Base-by-base conservation (phyloP, 2,113 vertebrate genomes). In the Elanus axillaris region DNA sequence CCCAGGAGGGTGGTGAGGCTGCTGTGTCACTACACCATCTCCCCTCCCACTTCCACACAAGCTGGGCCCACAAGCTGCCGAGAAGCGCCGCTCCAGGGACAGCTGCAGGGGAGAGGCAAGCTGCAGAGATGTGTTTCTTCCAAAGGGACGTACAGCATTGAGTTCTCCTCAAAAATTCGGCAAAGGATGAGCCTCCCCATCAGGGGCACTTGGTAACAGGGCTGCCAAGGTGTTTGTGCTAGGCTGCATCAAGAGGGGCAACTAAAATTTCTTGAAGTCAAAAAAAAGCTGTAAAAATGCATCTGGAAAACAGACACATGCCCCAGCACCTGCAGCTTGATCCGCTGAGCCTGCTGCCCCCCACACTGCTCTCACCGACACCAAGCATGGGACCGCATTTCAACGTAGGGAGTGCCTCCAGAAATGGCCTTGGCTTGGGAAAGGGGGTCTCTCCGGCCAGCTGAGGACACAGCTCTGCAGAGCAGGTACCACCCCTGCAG, bases 101-200 rank as follows among this genome's bases (percentile, higher is more conserved):
- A 6, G 47, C 60, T 13, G 19, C 25, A 14, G 32, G 26, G 43
- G 53, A 40, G 45, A 63, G 25, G 62, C 29, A 66, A 66, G 8
- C 60, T 7, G 40, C 25, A 6, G 47, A 26, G 56, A 17, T 1
- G 9, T 0, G 25, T 31, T 20, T 40, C n/a, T 16, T 42, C 52
- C 53, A 10, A 67, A 76, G 16, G 23, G 62, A 42, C 0, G 7
- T 3, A 40, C 8, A 1, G 0, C 1, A 62, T 18, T 36, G 4
- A 52, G 21, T 26, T 29, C 16, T 42, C 32, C 80, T 53, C 25
- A 16, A 48, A 84, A 60, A 53, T 23, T 18, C 7, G 6, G 32
- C 26, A 8, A 3, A 19, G 16, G 56, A 23, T 4, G 4, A 4
- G 45, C 31, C 45, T 62, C 72, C 52, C 22, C 5, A 1, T 18